Conservation (phyloP, 2,113 vertebrate genomes). For the Sprattus sprattus region DNA sequence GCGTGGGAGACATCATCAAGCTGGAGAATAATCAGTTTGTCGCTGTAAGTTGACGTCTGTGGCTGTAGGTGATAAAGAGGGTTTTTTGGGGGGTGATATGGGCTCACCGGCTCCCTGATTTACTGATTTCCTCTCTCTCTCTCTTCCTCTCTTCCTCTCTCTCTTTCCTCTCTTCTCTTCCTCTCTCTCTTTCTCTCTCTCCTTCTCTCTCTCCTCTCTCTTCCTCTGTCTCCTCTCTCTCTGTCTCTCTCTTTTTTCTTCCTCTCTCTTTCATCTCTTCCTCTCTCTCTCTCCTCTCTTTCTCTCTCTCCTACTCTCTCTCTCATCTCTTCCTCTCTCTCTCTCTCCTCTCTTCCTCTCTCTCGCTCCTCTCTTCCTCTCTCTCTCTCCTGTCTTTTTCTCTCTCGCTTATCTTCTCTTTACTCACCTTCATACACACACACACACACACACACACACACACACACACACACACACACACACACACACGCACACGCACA, state of each 20-base stretch:
- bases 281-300: conserved; percentile 52
- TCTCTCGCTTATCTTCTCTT: neutral
- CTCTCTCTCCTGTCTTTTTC: no score
- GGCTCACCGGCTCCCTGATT: no score
- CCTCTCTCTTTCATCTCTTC: conserved; percentile 64
- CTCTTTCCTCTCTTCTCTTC: neutral
- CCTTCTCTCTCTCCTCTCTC: neutral
- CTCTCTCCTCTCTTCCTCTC: neutral
- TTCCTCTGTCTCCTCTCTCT: no score
- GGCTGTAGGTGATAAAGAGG: no score
- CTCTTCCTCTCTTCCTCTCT: neutral
- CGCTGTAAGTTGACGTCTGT: conserved; percentile 66
- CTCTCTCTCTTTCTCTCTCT: neutral
- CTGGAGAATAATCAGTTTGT: conserved; percentile 78
- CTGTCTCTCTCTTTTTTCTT: conserved; percentile 50
- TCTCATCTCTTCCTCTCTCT: neutral
- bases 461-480: neutral
- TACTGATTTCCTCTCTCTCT: neutral
- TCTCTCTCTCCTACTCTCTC: no score
- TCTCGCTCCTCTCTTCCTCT: neutral
- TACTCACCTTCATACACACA: neutral
- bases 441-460: neutral
- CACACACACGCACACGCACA: no score
- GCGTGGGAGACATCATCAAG: conserved; percentile 70
- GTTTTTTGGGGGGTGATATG: no score